Conservation (phyloP, 2,113 vertebrate species). For the Mobula birostris region DNA sequence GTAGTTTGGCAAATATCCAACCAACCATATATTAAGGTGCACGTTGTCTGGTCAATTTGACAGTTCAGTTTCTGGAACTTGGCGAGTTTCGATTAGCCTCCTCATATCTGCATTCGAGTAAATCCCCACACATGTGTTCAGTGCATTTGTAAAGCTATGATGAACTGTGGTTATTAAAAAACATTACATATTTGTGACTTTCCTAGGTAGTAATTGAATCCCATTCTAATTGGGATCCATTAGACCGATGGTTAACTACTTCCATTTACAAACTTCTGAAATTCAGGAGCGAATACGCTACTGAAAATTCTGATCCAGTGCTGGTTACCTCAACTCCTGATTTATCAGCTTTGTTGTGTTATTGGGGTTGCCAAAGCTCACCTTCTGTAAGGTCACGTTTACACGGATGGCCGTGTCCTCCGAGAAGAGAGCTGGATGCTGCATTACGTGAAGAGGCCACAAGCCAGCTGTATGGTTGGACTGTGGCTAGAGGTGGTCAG, state of each 20-base stretch:
- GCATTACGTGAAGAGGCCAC: conserved; percentile 59
- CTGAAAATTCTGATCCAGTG: not conserved
- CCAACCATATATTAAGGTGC: not conserved
- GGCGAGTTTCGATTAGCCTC: not conserved
- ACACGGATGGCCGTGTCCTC: conserved; percentile 56
- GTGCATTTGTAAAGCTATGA: not conserved
- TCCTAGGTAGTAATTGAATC: not conserved
- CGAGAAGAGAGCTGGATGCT: conserved; percentile 55
- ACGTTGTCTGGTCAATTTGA: not conserved
- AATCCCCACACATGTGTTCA: too few relatives aligned
- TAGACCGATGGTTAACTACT: not conserved
- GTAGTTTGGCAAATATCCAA: not conserved
- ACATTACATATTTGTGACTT: not conserved
- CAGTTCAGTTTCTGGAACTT: not conserved
- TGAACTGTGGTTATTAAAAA: not conserved
- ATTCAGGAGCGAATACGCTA: not conserved
- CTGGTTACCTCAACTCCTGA: conserved; percentile 50
- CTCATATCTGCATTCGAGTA: not conserved
- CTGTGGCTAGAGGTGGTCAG: conserved; percentile 51
- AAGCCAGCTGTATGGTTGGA: conserved; percentile 58
- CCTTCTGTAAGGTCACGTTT: conserved; percentile 63
- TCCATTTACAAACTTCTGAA: not conserved
- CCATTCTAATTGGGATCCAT: not conserved
- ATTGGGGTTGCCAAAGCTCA: conserved; percentile 57
- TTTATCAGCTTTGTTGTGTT: conserved; percentile 44